Base-by-base conservation (phyloP, 1,140 invertebrate genomes). In the Cyclargus thomasi region DNA sequence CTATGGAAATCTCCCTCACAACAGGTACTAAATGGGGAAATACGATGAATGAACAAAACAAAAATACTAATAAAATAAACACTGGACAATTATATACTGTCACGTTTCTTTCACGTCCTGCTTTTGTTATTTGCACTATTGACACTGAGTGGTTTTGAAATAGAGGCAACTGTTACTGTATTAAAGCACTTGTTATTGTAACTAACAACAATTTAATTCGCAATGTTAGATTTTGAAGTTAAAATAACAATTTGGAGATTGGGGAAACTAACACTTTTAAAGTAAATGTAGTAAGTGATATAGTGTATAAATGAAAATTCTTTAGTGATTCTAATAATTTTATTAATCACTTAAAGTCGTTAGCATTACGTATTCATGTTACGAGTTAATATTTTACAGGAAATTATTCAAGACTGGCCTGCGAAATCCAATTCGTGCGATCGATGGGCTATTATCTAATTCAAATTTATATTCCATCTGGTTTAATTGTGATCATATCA, bases 371-470 rank as follows among this genome's bases (percentile, higher is more conserved):
- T 59, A 59, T 59, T 59, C 18, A 20, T 59, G 55, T 59, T 59
- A 59, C 17, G 18, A 59, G 55, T 53, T 64, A 72, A 71, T 68
- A 68, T 77, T 78, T 84, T 84, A 79, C 92, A 99, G 98, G 98
- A 93, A 99, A 99, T 92, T 99, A 99, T 92, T 99, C 98, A 79
- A 94, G 98, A 82, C 92, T 99, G 93, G 97, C 97, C 70, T 98
- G 97, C 92, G 97, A 99, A 93, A 98, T 99, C 88, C 97, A 98
- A 91, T 98, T 99, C 92, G 97, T 97, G 70, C 95, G 98, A 73
- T 98, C 97, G 80, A 98, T 99, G 96, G 98, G 98, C 80, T 99
- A 99, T 94, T 99, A 99, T 93, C 93, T 99, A 81, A 99, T 99
- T 92, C 98, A 99, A 93, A 99, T 99, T 90, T 99, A 99, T 93